These are phyloP conservation scores for Columba janthina DNA, from an alignment of 2,113 vertebrate genomes.

Conservation along the genomic window DNA sequence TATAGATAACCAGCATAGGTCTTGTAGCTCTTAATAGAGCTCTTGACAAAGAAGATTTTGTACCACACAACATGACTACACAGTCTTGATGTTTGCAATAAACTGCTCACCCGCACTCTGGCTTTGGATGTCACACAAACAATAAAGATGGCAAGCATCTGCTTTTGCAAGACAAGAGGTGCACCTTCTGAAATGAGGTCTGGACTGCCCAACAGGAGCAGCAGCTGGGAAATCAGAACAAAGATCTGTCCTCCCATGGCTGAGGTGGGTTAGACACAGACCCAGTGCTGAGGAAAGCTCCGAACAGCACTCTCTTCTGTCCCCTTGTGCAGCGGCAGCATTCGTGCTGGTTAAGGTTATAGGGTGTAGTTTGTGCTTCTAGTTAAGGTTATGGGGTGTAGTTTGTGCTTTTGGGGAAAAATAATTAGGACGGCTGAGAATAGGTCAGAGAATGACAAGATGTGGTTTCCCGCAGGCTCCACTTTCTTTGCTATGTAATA, in stretches of 20 bases:
- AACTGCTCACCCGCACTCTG: neutral
- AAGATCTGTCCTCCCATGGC: neutral
- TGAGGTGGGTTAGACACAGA: neutral
- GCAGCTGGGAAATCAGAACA: neutral
- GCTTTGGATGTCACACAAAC: neutral
- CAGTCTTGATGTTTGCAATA: rapidly evolving
- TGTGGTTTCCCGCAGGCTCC: neutral
- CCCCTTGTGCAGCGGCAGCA: too few relatives aligned
- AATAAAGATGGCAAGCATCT: neutral
- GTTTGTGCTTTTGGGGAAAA: neutral
- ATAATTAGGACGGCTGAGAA: neutral
- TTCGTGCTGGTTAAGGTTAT: neutral
- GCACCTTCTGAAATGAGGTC: neutral
- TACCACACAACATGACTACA: neutral
- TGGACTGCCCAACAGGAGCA: neutral
- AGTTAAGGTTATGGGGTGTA: neutral
- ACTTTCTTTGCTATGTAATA: neutral
- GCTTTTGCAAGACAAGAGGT: neutral
- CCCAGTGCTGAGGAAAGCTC: neutral
- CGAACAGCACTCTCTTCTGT: rapidly evolving
- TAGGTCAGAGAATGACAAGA: neutral
- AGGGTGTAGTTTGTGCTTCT: too few relatives aligned
- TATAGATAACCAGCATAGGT: neutral
- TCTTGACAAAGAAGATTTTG: neutral
- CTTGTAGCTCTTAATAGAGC: neutral